Conservation (phyloP, 2,888 invertebrate species). For the Hydraecia micacea region DNA sequence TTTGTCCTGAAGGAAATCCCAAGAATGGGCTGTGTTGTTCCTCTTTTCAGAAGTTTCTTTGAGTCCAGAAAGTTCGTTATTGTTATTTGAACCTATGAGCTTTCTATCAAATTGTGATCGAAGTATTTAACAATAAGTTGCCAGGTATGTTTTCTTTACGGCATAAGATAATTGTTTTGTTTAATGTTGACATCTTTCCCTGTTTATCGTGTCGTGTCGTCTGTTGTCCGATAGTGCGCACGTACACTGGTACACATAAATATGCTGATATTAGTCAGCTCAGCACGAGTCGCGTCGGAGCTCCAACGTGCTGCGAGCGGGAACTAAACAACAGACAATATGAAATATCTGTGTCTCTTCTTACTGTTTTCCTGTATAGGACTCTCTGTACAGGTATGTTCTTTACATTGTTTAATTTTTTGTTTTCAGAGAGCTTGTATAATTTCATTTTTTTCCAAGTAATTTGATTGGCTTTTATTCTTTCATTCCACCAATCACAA, state of each 20-base stretch:
- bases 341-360: conserved; percentile 50
- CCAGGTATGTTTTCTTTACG: neutral
- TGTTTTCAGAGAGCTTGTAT: neutral
- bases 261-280: conserved; percentile 39
- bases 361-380: conserved; percentile 64
- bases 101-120: neutral
- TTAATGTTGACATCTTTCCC: neutral
- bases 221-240: conserved; percentile 35
- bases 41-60: neutral
- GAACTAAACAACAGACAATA: conserved; percentile 31
- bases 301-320: conserved; percentile 8
- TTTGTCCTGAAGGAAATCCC: neutral
- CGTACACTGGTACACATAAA: conserved; percentile 46
- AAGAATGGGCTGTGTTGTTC: neutral
- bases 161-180: neutral
- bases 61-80: neutral
- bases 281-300: conserved; percentile 33
- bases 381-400: conserved; percentile 71
- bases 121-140: no score
- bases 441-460: neutral
- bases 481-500: conserved; percentile 1
- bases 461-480: neutral
- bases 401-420: neutral
- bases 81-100: neutral
- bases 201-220: conserved; percentile 43